phyloP scores from a whole-genome alignment of 2,797 vertebrate species.

The Lepus oiostolus region DNA sequence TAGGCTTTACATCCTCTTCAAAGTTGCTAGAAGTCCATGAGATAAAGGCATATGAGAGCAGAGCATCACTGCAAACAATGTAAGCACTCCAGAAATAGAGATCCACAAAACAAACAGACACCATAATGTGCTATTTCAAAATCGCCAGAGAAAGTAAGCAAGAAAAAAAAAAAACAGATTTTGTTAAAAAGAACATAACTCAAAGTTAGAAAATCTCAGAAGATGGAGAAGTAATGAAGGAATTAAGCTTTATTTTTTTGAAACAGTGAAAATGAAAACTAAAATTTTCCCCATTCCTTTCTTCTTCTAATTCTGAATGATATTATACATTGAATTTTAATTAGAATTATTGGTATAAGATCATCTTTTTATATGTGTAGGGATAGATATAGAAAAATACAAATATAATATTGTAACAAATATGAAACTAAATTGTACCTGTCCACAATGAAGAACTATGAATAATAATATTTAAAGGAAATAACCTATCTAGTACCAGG shows the following conservation, averaged over 20 bases:
- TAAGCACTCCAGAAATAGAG: neutral
- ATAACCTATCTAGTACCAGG: neutral
- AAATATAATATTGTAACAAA: neutral
- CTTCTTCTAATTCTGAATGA: neutral
- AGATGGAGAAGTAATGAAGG: neutral
- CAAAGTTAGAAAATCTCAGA: neutral
- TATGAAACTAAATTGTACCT: neutral
- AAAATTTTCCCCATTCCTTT: neutral
- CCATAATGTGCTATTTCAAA: neutral
- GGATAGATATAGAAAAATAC: neutral
- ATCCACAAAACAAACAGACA: neutral
- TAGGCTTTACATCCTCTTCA: neutral
- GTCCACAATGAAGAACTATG: neutral
- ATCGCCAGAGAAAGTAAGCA: neutral
- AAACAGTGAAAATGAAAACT: neutral
- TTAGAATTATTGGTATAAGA: neutral
- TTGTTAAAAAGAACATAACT: neutral
- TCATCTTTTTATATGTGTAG: neutral
- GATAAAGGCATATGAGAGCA: neutral
- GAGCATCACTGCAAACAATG: neutral
- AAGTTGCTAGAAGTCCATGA: neutral
- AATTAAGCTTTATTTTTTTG: neutral
- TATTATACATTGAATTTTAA: neutral
- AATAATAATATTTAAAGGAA: neutral
- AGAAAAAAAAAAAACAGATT: neutral